Base-by-base conservation (phyloP, 2,888 invertebrate species). In the Heliconius hortense region DNA sequence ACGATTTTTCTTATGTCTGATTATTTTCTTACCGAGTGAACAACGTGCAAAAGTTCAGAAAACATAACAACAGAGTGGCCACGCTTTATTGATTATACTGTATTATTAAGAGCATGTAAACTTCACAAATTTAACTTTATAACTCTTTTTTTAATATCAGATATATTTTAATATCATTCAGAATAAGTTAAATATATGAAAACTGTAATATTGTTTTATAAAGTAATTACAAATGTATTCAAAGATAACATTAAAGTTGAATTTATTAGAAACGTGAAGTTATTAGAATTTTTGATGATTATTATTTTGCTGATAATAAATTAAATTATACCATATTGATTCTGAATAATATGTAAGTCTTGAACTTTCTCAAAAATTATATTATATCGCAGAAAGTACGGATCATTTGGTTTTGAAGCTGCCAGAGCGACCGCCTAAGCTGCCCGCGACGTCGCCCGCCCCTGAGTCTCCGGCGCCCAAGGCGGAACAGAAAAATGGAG, bases 351-450 rank as follows among this genome's bases (percentile, higher is more conserved):
- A 10, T 39, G 28, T 28, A 28, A 24, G 1, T 24, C 7, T 43
- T 64, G 2, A 24, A 39, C 15, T 66, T 39, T 39, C 13, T 39
- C 39, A 15, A 66, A 39, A 43, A 8, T 89, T 91, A 90, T 92
- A 89, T 85, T 90, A 90, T 90, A 85, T 85, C 82, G 82, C 93
- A 94, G 93, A 93, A 83, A 93, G 93, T 82, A 86, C 88, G 79
- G 93, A 94, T 78, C 85, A 84, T 59, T 81, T 93, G 84, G 85
- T 90, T 79, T 84, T 92, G 84, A 93, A 92, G 88, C 86, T 91
- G 83, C 90, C 91, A 2, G 90, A 90, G 43, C 85, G 89, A 21
- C 84, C 86, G 21, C 81, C 84, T 68, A 81, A 82, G 76, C 78
- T 81, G 28, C 68, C 71, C 69, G 72, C 69, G 18, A 60, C 62